Base-by-base conservation (phyloP, 1,140 invertebrate genomes). In the Caenorhabditis elegans region DNA sequence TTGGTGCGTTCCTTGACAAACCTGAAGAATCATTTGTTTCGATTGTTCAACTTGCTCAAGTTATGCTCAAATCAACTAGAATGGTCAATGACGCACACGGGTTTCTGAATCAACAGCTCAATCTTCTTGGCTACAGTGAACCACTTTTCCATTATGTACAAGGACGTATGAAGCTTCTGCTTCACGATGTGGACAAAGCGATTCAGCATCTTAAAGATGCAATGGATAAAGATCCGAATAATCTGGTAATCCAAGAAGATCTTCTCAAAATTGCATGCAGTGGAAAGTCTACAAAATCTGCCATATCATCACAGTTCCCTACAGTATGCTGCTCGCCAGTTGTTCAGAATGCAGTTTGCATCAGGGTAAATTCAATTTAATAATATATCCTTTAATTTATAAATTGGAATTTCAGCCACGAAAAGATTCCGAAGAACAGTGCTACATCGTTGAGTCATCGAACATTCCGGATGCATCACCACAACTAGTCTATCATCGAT, bases 1-100 rank as follows among this genome's bases (percentile, higher is more conserved):
- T 92, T 46, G 89, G 92, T 36, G 92, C 93, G 1, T 89, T 92
- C 47, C 39, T 78, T 8, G 46, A 47, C 75, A 70, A 39, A 39
- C 60, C 60, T 11, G 60, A 39, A 24, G 60, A 70, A 22, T 70
- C 60, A 24, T 70, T 49, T 22, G 48, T 77, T 19, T 34, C 60
- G 13, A 70, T 70, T 22, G 43, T 77, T 19, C 76, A 77, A 28
- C 46, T 77, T 10, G 36, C 76, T 17, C 46, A 51, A 77, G 48
- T 77, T 19, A 48, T 77, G 43, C 48, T 77, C 19, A 77, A 51
- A 51, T 4, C 46, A 6, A 77, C 76, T n/a, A 48, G 15, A 36
- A 49, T 77, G 76, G 28, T 48, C 6, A 77, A 51, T n/a, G 76
- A 77, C 28, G 60, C 60, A 8, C 26, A 70, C n/a, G 60, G 60